These are phyloP conservation scores for Tridacna gigas DNA, from an alignment of 2,888 invertebrate species.

Conservation along the genomic window DNA sequence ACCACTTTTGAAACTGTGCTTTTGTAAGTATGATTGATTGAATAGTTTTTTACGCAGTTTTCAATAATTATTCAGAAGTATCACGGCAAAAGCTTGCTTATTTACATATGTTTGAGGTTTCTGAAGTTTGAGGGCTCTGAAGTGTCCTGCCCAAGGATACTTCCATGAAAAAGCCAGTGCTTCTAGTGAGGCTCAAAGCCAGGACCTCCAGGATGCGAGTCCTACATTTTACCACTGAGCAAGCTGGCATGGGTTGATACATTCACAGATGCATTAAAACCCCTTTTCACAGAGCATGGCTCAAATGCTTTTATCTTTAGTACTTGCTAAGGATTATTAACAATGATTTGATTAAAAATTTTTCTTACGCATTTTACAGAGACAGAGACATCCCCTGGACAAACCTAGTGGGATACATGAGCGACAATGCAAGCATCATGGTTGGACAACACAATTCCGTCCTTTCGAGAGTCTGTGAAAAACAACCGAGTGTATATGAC, in stretches of 20 bases:
- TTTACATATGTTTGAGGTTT: neutral
- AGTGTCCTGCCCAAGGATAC: too few relatives aligned
- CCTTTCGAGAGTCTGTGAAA: constrained; percentile 32
- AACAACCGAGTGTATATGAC: constrained; percentile 30
- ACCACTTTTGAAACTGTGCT: constrained; percentile 40
- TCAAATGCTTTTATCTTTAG: too few relatives aligned
- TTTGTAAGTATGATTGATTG: constrained; percentile 31
- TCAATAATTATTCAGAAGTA: neutral
- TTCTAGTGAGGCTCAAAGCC: too few relatives aligned
- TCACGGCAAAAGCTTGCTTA: neutral
- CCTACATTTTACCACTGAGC: too few relatives aligned
- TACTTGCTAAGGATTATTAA: neutral
- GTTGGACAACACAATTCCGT: constrained; percentile 42
- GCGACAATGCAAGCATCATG: constrained; percentile 51
- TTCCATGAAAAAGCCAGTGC: too few relatives aligned
- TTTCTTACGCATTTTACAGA: constrained; percentile 6
- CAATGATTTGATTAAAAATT: neutral
- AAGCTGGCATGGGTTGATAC: too few relatives aligned
- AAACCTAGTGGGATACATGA: constrained; percentile 21
- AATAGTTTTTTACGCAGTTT: neutral
- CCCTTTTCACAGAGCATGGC: too few relatives aligned
- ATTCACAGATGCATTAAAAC: too few relatives aligned
- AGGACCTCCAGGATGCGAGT: too few relatives aligned
- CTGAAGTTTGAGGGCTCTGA: neutral
- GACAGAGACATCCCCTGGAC: constrained; percentile 22